Evolutionary conservation across 2,888 invertebrate species (phyloP).

Genomic region (Pelosia muscerda): DNA sequence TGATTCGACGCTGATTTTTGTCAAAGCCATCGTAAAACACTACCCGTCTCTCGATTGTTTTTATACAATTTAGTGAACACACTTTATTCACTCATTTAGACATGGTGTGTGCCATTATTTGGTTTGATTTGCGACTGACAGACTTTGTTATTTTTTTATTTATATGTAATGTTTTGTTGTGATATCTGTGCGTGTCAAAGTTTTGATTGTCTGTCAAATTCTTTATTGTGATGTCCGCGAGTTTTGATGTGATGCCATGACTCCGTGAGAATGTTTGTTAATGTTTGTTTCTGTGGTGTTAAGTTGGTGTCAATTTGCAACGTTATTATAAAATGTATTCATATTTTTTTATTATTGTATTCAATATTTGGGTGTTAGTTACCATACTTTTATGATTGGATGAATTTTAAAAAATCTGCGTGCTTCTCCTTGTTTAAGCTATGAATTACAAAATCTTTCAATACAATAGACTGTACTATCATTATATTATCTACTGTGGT

Average conservation of each 20-base stretch:
- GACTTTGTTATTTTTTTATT: constrained; percentile 73
- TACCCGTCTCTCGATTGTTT: constrained; percentile 79
- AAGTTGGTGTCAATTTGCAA: constrained; percentile 16
- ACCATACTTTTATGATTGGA: background rate
- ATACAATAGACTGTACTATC: too few relatives aligned
- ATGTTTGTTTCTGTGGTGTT: constrained; percentile 45
- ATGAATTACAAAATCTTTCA: too few relatives aligned
- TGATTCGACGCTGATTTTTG: constrained; percentile 82
- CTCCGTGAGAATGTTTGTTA: constrained; percentile 72
- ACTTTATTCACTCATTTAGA: constrained; percentile 74
- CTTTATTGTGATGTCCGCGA: constrained; percentile 73
- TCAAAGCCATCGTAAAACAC: constrained; percentile 84
- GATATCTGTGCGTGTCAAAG: constrained; percentile 77
- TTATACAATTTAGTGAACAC: constrained; percentile 80
- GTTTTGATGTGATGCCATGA: constrained; percentile 47
- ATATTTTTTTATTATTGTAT: too few relatives aligned
- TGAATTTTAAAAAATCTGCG: too few relatives aligned
- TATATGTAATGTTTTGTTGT: constrained; percentile 71
- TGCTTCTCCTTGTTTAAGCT: too few relatives aligned
- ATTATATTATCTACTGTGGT: too few relatives aligned
- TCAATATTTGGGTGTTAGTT: background rate
- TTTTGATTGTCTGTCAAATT: constrained; percentile 85
- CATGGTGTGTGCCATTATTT: constrained; percentile 76
- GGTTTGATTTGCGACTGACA: constrained; percentile 84
- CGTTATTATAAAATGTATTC: background rate